phyloP scores from a whole-genome alignment of 2,797 vertebrate species.

The Taeniopygia guttata region DNA sequence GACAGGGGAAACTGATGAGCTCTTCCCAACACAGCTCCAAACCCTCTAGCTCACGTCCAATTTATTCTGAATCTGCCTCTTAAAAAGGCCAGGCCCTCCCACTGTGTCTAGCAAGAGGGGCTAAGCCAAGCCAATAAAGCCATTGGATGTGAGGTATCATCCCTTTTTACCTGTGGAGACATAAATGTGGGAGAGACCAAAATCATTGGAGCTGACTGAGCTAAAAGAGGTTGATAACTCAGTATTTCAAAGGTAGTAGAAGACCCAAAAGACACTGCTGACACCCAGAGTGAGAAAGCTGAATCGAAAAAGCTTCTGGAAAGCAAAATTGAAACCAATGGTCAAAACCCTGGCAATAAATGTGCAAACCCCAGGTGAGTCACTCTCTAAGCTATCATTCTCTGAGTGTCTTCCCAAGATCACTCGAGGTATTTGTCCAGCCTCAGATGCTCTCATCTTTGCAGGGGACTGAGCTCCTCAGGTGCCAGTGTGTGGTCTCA shows the following conservation, averaged over 20 bases:
- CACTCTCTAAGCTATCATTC: neutral
- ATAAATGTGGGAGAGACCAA: neutral
- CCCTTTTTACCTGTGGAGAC: neutral
- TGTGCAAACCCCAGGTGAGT: neutral
- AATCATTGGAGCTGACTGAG: neutral
- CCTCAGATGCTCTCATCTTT: neutral
- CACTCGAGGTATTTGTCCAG: neutral
- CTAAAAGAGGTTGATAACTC: neutral
- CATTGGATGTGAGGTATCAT: neutral
- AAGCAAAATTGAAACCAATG: neutral
- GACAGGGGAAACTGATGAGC: neutral
- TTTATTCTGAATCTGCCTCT: neutral
- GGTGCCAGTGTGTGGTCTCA: neutral
- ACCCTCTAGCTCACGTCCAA: fast-evolving
- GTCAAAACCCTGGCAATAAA: neutral
- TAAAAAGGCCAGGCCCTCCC: neutral
- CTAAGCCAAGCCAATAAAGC: neutral
- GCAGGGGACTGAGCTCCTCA: neutral
- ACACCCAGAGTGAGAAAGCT: neutral
- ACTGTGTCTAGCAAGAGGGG: neutral
- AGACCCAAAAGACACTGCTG: fast-evolving
- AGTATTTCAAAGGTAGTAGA: neutral
- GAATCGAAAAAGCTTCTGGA: neutral
- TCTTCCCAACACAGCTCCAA: neutral
- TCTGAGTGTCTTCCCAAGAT: neutral